A percentile compares a stretch with the other conserved stretches of the same genome.
Evolutionary conservation across 2,797 vertebrate species (phyloP).

Genomic region (Hippocampus kuda): DNA sequence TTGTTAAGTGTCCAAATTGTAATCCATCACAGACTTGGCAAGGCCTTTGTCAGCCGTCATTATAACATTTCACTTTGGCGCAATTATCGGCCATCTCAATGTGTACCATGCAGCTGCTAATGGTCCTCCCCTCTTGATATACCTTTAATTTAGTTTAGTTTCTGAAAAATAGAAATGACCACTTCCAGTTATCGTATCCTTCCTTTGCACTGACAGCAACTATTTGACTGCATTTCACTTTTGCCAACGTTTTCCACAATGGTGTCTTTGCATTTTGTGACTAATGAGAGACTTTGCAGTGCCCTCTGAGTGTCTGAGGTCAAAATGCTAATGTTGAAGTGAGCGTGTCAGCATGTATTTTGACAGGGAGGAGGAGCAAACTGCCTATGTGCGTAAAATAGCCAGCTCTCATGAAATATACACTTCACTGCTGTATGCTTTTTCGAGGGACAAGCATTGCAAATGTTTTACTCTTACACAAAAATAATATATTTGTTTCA

Average conservation of each 20-base stretch:
- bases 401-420: neutral
- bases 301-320: constrained; percentile 22
- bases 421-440: neutral
- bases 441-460: neutral
- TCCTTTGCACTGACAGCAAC: neutral
- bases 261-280: constrained; percentile 17
- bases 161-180: neutral
- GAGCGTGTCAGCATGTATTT: constrained; percentile 5
- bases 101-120: constrained; percentile 8
- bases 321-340: constrained; percentile 18
- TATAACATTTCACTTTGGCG: constrained; percentile 20
- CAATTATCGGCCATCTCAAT: constrained; percentile 13
- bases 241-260: neutral
- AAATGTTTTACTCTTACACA: neutral
- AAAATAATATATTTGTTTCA: neutral
- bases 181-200: neutral
- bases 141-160: constrained; percentile 2
- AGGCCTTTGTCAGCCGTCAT: constrained; percentile 24
- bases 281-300: constrained; percentile 29
- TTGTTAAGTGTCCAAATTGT: constrained; percentile 52
- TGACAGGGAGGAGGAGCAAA: neutral
- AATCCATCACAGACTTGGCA: constrained; percentile 43
- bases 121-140: neutral
- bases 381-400: neutral
- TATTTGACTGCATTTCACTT: neutral